Conservation (phyloP, 2,888 invertebrate species). For the Julus scanicus region DNA sequence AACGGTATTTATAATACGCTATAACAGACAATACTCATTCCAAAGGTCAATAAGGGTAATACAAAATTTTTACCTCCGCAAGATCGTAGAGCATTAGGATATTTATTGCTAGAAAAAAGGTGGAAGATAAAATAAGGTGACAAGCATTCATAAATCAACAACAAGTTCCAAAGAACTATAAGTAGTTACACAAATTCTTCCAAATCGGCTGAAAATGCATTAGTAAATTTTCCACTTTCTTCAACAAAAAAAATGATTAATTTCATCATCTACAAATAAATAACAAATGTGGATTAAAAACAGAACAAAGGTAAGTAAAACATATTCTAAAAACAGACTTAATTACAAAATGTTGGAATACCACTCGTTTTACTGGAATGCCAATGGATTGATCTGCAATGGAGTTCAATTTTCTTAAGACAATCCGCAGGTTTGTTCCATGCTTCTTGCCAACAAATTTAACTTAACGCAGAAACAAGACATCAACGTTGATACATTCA, state of each 20-base stretch:
- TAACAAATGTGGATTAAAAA: neutral
- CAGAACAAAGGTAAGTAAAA: neutral
- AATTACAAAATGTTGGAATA: neutral
- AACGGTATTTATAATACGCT: neutral
- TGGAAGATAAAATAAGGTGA: neutral
- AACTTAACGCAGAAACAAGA: neutral
- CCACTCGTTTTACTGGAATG: constrained; percentile 6
- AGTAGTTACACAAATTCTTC: neutral
- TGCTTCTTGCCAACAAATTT: neutral
- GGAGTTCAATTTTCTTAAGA: neutral
- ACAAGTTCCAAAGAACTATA: neutral
- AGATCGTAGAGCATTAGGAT: neutral
- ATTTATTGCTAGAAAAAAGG: neutral
- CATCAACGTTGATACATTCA: neutral
- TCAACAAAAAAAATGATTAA: neutral
- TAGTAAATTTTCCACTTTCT: neutral
- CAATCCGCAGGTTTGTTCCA: neutral
- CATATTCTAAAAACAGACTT: neutral
- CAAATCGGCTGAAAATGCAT: neutral
- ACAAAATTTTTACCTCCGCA: neutral
- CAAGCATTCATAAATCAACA: neutral
- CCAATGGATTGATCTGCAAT: neutral
- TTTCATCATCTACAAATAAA: neutral
- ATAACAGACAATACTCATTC: too few relatives aligned
- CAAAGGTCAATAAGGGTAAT: too few relatives aligned